Base-by-base conservation (phyloP, 2,113 vertebrate genomes). In the Aphelocoma coerulescens region DNA sequence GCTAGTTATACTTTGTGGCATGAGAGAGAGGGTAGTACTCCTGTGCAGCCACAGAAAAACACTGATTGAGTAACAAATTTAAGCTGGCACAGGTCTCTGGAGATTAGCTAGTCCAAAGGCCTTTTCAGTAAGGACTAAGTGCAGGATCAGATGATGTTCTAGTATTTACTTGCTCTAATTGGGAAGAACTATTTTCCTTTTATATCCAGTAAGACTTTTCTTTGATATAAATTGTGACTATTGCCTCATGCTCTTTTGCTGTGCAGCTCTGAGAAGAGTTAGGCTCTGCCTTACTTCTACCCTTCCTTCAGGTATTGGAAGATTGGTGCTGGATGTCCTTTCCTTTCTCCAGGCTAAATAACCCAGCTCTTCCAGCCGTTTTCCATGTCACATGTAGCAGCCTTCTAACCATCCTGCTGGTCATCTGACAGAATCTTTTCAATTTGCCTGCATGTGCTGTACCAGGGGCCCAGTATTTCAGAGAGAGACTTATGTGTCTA, bases 371-470 rank as follows among this genome's bases (percentile, higher is more conserved):
- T 81, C 26, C 27, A 78, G n/a, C 6, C 7, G 51, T 33, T 46
- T 77, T 4, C 37, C 19, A 7, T 13, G 16, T 43, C 2, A 1
- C 32, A 33, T 0, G 0, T 18, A 39, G 48, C 13, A 85, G 8
- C 5, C 13, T 71, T 12, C 23, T 61, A 71, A n/a, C 4, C 20
- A 54, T n/a, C 16, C 24, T 46, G 6, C 14, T 71, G 16, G 9
- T 75, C 13, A 21, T 48, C 35, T n/a, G 14, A 39, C 14, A 57
- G 66, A 61, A 59, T 26, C 18, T 69, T 32, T 67, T 58, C 28
- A 7, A 6, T 58, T 82, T 80, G 7, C 19, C 52, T 63, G 6
- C 11, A 22, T 17, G 7, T 49, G 43, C 14, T 75, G 6, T 68
- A 59, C 27, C 48, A 33, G 23, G 4, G 16, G 7, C 4, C 0